phyloP scores from a whole-genome alignment of 2,888 invertebrate species.

The Oscheius sp. region DNA sequence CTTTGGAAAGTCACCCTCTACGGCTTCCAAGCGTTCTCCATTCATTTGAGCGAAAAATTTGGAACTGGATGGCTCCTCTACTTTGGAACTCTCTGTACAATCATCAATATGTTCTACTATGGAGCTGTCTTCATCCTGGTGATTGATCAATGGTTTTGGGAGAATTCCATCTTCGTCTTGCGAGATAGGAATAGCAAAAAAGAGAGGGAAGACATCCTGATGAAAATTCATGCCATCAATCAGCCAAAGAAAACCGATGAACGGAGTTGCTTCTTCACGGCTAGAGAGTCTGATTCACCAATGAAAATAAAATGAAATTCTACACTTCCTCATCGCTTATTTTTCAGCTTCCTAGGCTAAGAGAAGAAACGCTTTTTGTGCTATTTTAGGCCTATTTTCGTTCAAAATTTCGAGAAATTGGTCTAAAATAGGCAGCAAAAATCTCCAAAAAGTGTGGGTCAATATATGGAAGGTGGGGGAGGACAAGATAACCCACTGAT shows the following conservation, averaged over 20 bases:
- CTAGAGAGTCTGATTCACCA: neutral
- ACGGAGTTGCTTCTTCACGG: no score
- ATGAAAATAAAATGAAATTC: neutral
- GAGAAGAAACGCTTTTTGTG: neutral
- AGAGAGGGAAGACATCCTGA: neutral
- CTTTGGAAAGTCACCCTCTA: neutral
- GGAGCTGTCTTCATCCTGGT: slow-evolving; percentile 39
- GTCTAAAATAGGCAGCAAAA: no score
- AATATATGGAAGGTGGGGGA: no score
- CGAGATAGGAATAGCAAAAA: slow-evolving; percentile 19
- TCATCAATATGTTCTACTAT: slow-evolving; percentile 56
- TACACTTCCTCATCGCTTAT: neutral
- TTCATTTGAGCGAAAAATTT: neutral
- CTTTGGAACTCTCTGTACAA: slow-evolving; percentile 53
- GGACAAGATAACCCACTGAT: no score
- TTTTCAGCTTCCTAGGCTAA: neutral
- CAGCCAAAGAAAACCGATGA: neutral
- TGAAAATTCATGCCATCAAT: neutral
- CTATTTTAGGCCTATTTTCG: neutral
- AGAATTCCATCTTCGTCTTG: slow-evolving; percentile 43
- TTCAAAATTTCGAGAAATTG: neutral
- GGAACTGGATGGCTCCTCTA: slow-evolving; percentile 8
- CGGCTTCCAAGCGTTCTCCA: neutral
- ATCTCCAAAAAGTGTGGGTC: no score
- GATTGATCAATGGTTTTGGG: slow-evolving; percentile 46